Evolutionary conservation across 2,113 vertebrate genomes (phyloP).

Genomic region (Hydrochoerus hydrochaeris): DNA sequence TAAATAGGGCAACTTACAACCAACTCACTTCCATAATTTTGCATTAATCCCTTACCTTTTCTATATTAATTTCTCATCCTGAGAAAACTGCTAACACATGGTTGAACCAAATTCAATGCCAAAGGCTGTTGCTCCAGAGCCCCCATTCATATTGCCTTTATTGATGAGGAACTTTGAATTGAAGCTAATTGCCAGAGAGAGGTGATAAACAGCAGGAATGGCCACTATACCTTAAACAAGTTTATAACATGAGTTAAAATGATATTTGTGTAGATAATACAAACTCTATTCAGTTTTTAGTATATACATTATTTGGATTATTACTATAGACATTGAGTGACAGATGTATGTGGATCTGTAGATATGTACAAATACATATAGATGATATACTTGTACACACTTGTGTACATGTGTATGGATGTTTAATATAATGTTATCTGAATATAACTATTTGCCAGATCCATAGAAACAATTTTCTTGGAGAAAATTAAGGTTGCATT

Average conservation of each 20-base stretch:
- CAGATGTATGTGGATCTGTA: neutral
- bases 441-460: neutral
- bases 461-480: neutral
- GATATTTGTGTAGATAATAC: neutral
- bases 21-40: conserved; percentile 55
- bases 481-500: conserved; percentile 19
- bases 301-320: neutral
- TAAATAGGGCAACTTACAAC: conserved; percentile 3
- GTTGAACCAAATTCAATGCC: conserved; percentile 16
- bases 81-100: neutral
- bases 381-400: neutral
- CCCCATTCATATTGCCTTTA: neutral
- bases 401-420: neutral
- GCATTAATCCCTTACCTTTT: conserved; percentile 56
- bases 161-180: neutral
- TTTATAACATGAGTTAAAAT: conserved; percentile 55
- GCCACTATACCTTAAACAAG: neutral
- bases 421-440: neutral
- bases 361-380: neutral
- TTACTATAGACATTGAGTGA: neutral
- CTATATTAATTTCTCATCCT: neutral
- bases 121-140: neutral
- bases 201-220: neutral
- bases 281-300: conserved; percentile 33
- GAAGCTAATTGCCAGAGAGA: neutral